phyloP scores from a whole-genome alignment of 2,113 vertebrate species.

The Chaetodon trifascialis region DNA sequence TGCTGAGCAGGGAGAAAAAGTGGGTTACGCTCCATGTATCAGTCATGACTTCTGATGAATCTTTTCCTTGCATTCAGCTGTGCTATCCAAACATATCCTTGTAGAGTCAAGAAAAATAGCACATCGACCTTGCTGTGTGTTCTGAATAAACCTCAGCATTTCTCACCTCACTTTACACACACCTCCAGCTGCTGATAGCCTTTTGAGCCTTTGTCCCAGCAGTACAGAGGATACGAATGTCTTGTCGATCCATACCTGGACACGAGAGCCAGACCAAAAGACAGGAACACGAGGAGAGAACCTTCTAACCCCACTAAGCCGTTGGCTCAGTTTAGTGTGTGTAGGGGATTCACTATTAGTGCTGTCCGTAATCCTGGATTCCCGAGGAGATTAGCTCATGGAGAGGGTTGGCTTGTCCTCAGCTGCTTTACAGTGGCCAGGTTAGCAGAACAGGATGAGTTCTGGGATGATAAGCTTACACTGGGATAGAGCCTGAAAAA shows the following conservation, averaged over 20 bases:
- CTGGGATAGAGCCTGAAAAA: conserved; percentile 28
- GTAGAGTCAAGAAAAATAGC: conserved; percentile 51
- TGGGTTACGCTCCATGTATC: conserved; percentile 13
- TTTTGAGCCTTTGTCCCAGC: conserved; percentile 1
- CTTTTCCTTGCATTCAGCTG: conserved; percentile 35
- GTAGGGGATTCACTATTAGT: conserved; percentile 59
- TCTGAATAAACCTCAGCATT: background rate
- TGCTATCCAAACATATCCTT: conserved; percentile 50
- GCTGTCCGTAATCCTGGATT: conserved; percentile 72
- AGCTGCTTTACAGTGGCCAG: conserved; percentile 51
- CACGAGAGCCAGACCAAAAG: conserved; percentile 1
- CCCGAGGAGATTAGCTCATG: conserved; percentile 64
- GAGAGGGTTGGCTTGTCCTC: conserved; percentile 57
- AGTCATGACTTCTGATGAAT: conserved; percentile 47
- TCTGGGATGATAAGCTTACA: conserved; percentile 54
- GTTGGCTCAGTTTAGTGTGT: conserved; percentile 53
- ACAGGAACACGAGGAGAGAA: conserved; percentile 28
- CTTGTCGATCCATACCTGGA: conserved; percentile 21
- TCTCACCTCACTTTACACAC: conserved; percentile 17
- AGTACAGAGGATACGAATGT: conserved; percentile 8
- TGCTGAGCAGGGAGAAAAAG: conserved; percentile 38
- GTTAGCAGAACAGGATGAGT: conserved; percentile 62
- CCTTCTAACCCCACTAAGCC: conserved; percentile 49
- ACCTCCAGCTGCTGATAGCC: conserved; percentile 7
- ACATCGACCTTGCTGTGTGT: background rate